Percentiles rank a stretch among this genome's conserved stretches.
Evolutionary conservation across 2,797 vertebrate genomes (phyloP).

Genomic region (Anguilla anguilla): DNA sequence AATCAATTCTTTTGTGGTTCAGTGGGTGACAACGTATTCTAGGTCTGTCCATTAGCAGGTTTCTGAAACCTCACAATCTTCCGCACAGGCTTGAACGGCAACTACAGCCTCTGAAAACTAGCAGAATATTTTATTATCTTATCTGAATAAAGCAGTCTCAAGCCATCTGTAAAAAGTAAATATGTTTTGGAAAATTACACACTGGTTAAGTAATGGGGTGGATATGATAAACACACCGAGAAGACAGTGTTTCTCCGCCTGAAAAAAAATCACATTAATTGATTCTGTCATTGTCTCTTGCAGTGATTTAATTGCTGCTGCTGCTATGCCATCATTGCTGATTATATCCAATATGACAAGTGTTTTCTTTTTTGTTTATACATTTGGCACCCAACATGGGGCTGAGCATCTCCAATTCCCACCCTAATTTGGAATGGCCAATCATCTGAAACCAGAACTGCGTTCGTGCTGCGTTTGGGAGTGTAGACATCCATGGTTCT

Average conservation of each 20-base stretch:
- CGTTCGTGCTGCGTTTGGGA: no score
- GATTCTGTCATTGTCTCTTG: not conserved
- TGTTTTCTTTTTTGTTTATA: not conserved
- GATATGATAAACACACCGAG: not conserved
- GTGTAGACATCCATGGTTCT: no score
- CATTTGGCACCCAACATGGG: no score
- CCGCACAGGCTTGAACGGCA: not conserved
- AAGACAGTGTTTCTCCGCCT: not conserved
- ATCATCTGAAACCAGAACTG: no score
- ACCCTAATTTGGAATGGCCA: no score
- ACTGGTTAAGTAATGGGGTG: not conserved
- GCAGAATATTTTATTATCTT: not conserved
- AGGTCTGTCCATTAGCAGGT: not conserved
- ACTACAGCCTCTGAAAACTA: not conserved
- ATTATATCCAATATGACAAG: not conserved
- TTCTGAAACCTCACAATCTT: not conserved
- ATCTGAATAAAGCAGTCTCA: not conserved
- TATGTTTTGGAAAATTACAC: not conserved
- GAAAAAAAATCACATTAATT: not conserved
- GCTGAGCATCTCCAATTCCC: no score
- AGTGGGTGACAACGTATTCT: not conserved
- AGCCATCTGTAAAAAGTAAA: not conserved
- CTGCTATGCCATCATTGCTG: not conserved
- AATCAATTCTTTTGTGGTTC: not conserved
- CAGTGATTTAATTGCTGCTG: not conserved